Conservation (phyloP, 2,888 invertebrate genomes). For the Drosophila borborema region DNA sequence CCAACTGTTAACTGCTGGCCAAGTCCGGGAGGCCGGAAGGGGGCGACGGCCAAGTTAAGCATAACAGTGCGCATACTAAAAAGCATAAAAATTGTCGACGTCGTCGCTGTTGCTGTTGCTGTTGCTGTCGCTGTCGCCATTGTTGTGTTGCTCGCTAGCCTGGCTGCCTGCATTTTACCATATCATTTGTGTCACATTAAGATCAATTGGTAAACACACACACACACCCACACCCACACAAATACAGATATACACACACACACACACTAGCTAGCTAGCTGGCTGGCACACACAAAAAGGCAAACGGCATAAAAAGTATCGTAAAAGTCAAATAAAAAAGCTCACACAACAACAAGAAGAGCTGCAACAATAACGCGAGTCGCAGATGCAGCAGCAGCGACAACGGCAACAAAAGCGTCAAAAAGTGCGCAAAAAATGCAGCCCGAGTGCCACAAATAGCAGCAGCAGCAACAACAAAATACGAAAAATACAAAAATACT, state of each 20-base stretch:
- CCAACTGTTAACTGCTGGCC: conserved; percentile 26
- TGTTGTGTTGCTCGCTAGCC: conserved; percentile 63
- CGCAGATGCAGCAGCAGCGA: conserved; percentile 38
- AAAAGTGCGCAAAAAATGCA: conserved; percentile 73
- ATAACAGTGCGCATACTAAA: conserved; percentile 68
- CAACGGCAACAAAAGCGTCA: conserved; percentile 68
- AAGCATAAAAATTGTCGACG: conserved; percentile 75
- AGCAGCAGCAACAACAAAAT: conserved; percentile 13
- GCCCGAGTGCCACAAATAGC: conserved; percentile 61
- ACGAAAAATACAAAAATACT: conserved; percentile 11
- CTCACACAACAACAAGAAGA: conserved; percentile 53
- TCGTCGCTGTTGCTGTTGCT: conserved; percentile 38
- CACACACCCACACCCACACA: conserved; percentile 12
- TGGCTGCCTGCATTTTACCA: conserved; percentile 75
- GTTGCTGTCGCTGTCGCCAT: conserved; percentile 45
- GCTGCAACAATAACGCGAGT: conserved; percentile 45
- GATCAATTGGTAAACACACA: conserved; percentile 83
- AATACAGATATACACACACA: conserved; percentile 1
- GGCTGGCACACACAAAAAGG: conserved; percentile 61
- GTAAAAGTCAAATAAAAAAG: conserved; percentile 73
- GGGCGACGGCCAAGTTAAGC: conserved; percentile 30
- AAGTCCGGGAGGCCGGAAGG: not conserved
- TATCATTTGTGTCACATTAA: conserved; percentile 84
- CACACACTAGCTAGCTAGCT: not conserved
- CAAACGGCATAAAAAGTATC: conserved; percentile 74